phyloP scores from a whole-genome alignment of 2,797 vertebrate genomes.

The Macropodus opercularis region DNA sequence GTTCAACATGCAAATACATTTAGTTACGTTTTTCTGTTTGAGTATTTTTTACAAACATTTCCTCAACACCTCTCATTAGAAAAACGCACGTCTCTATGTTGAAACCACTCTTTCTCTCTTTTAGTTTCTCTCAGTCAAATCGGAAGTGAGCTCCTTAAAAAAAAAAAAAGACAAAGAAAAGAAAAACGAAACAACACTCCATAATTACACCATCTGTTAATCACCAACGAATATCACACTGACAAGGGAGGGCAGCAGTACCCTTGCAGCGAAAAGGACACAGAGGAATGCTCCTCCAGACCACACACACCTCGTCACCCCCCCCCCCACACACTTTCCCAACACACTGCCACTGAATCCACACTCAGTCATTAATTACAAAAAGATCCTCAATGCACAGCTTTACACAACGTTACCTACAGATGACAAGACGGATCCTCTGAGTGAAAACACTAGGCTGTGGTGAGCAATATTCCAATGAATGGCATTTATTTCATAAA shows the following conservation, averaged over 20 bases:
- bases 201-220: slow-evolving; percentile 48
- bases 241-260: slow-evolving; percentile 59
- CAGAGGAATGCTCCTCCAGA: slow-evolving; percentile 67
- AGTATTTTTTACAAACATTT: neutral
- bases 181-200: slow-evolving; percentile 15
- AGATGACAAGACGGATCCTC: slow-evolving; percentile 25
- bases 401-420: slow-evolving; percentile 27
- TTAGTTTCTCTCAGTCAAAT: slow-evolving; percentile 11
- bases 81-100: neutral
- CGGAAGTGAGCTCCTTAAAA: neutral
- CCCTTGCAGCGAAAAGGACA: slow-evolving; percentile 66
- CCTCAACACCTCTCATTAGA: neutral
- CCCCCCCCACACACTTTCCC: slow-evolving; percentile 7
- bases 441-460: neutral
- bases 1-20: no score
- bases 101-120: neutral
- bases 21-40: neutral
- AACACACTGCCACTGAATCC: slow-evolving; percentile 28
- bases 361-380: slow-evolving; percentile 47
- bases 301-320: slow-evolving; percentile 30
- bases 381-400: slow-evolving; percentile 49
- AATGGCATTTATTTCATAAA: slow-evolving; percentile 20
- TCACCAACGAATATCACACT: slow-evolving; percentile 28
- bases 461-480: slow-evolving; percentile 22
- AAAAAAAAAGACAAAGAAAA: no score